Percentiles rank a stretch among this genome's conserved stretches.
Conservation (phyloP, 2,888 invertebrate genomes). For the Aquatica leii region DNA sequence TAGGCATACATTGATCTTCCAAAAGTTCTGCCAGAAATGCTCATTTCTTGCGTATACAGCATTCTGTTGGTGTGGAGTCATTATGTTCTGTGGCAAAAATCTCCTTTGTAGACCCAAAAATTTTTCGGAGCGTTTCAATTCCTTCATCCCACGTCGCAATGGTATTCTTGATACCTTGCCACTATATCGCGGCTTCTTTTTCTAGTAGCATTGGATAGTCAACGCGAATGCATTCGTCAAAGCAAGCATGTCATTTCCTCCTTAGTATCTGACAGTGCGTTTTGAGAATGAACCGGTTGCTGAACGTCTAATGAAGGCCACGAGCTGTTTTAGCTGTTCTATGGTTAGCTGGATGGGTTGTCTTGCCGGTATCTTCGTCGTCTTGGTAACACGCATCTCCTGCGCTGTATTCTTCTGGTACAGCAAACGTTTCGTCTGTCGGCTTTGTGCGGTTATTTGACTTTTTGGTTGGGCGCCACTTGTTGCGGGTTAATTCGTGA, state of each 20-base stretch:
- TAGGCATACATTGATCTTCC: too few relatives aligned
- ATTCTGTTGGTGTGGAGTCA: too few relatives aligned
- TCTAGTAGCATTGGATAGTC: neutral
- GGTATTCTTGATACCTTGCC: too few relatives aligned
- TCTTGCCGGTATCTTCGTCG: neutral
- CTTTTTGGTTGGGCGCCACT: neutral
- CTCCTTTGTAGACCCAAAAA: neutral
- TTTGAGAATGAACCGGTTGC: neutral
- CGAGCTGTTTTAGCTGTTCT: neutral
- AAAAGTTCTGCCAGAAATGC: too few relatives aligned
- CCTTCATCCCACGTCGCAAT: neutral
- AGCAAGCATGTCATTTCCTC: neutral
- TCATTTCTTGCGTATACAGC: too few relatives aligned
- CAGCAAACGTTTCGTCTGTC: neutral
- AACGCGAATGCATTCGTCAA: neutral
- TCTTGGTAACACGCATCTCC: neutral
- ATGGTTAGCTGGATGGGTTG: neutral
- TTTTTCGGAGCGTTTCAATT: neutral
- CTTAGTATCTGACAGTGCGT: neutral
- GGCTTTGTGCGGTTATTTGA: neutral
- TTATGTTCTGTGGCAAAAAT: too few relatives aligned
- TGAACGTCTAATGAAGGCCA: neutral
- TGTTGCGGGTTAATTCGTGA: neutral
- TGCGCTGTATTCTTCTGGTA: neutral
- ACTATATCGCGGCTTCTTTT: neutral